Conservation (phyloP, 2,797 vertebrate genomes). For the Danio tinwini region DNA sequence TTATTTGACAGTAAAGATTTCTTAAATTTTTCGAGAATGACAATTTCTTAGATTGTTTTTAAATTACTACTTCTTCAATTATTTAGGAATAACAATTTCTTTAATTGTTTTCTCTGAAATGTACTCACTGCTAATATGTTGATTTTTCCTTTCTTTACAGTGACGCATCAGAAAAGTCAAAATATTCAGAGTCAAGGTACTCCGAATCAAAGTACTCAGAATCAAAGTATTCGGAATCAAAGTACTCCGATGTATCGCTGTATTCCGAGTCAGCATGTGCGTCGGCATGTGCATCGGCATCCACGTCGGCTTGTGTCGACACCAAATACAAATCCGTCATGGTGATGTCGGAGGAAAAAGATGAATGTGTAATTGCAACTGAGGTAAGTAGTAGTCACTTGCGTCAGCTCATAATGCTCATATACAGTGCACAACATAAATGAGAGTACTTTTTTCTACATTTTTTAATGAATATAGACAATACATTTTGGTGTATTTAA, state of each 20-base stretch:
- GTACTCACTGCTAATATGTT: slow-evolving; percentile 30
- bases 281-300: slow-evolving; percentile 70
- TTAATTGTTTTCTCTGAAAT: background rate
- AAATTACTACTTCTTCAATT: background rate
- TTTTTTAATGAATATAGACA: too few relatives aligned
- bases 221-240: slow-evolving; percentile 79
- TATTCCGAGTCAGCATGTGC: slow-evolving; percentile 84
- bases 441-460: too few relatives aligned
- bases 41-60: too few relatives aligned
- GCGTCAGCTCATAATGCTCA: too few relatives aligned
- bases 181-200: slow-evolving; percentile 81
- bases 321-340: slow-evolving; percentile 99
- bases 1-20: too few relatives aligned
- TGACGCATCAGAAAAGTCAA: slow-evolving; percentile 85
- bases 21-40: too few relatives aligned
- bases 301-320: slow-evolving; percentile 86
- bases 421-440: too few relatives aligned
- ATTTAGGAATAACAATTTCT: too few relatives aligned
- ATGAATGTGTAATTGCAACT: slow-evolving; percentile 98
- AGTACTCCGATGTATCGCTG: slow-evolving; percentile 74
- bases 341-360: slow-evolving; percentile 97
- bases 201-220: slow-evolving; percentile 75
- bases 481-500: too few relatives aligned
- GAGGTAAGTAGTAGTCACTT: slow-evolving; percentile 82
- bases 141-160: slow-evolving; percentile 68